A percentile compares a stretch with the other conserved stretches of the same genome.
phyloP scores from a whole-genome alignment of 2,113 vertebrate species.

The Sminthopsis crassicaudata region DNA sequence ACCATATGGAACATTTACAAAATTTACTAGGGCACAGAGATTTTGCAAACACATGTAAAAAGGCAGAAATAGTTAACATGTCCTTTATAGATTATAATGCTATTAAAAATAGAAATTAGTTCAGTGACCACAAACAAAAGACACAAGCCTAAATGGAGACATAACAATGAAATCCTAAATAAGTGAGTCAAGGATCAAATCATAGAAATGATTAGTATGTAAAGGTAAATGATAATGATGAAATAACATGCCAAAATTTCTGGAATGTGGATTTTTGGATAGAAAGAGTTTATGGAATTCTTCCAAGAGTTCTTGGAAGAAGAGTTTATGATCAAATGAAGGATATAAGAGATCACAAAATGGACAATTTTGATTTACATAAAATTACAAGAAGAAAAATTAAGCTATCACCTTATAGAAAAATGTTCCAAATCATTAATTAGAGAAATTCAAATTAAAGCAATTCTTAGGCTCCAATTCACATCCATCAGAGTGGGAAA shows the following conservation, averaged over 20 bases:
- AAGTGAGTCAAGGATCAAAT: not conserved
- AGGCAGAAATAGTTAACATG: not conserved
- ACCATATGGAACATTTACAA: not conserved
- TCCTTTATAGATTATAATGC: not conserved
- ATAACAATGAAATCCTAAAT: not conserved
- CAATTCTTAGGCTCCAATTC: not conserved
- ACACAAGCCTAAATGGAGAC: not conserved
- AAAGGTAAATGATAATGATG: not conserved
- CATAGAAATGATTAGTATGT: not conserved
- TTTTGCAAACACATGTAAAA: not conserved
- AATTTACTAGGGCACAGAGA: not conserved
- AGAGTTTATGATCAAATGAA: not conserved
- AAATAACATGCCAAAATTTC: not conserved
- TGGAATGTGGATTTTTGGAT: not conserved
- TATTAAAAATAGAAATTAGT: not conserved
- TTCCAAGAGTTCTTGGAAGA: not conserved
- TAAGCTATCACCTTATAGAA: not conserved
- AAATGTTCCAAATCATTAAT: not conserved
- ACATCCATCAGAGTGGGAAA: not conserved
- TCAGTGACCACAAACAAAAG: not conserved
- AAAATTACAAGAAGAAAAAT: not conserved
- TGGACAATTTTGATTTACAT: not conserved
- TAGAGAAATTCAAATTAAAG: not conserved
- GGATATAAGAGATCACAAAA: not conserved
- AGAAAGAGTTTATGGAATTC: not conserved